These are phyloP conservation scores for Herminia tarsipennalis DNA, from an alignment of 2,888 invertebrate genomes.

Conservation along the genomic window DNA sequence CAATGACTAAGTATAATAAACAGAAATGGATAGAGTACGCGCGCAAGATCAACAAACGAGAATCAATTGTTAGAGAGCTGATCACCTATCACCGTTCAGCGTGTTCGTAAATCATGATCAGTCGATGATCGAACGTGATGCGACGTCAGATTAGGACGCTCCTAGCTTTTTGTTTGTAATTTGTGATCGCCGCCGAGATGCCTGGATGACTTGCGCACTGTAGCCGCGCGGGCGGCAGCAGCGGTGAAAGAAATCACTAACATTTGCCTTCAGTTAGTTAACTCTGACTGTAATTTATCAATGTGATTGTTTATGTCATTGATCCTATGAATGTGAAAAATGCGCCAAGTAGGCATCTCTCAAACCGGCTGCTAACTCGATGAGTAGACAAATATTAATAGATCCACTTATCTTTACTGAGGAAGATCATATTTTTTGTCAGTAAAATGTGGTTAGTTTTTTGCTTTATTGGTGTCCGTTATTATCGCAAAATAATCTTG, in stretches of 20 bases:
- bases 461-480: too few relatives aligned
- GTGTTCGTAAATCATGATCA: slow-evolving; percentile 83
- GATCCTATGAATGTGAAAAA: slow-evolving; percentile 51
- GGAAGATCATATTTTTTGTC: too few relatives aligned
- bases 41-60: slow-evolving; percentile 69
- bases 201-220: slow-evolving; percentile 75
- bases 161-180: slow-evolving; percentile 81
- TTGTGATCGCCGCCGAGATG: slow-evolving; percentile 77
- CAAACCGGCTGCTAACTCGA: slow-evolving; percentile 32
- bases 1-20: slow-evolving; percentile 33
- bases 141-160: slow-evolving; percentile 80
- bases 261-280: slow-evolving; percentile 65
- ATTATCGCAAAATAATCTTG: too few relatives aligned
- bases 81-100: slow-evolving; percentile 78
- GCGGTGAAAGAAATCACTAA: slow-evolving; percentile 65
- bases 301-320: slow-evolving; percentile 65
- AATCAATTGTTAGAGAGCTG: slow-evolving; percentile 74
- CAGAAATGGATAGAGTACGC: slow-evolving; percentile 31
- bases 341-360: slow-evolving; percentile 31
- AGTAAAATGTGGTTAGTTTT: too few relatives aligned
- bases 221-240: slow-evolving; percentile 51
- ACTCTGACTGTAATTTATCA: slow-evolving; percentile 66
- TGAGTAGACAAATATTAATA: slow-evolving; percentile 27
- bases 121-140: slow-evolving; percentile 78
- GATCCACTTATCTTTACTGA: background rate